Conservation (phyloP, 1,140 invertebrate genomes). For the Zaprionus inermis region DNA sequence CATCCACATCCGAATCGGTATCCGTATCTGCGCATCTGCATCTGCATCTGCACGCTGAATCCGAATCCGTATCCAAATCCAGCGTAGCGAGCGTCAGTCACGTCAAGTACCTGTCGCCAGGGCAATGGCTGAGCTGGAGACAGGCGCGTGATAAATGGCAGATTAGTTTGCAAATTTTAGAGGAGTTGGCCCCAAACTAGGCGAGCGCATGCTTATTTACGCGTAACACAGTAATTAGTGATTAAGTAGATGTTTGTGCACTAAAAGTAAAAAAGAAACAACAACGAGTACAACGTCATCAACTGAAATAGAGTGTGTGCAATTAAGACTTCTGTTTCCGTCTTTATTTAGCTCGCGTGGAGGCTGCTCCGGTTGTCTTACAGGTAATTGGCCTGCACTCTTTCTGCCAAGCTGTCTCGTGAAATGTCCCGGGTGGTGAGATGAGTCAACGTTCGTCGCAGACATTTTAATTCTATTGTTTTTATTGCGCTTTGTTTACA, state of each 20-base stretch:
- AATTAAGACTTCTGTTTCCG: conserved; percentile 7
- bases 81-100: conserved; percentile 21
- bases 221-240: conserved; percentile 74
- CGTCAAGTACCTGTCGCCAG: conserved; percentile 67
- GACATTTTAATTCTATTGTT: conserved; percentile 6
- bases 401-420: conserved; percentile 9
- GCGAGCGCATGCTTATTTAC: conserved; percentile 42
- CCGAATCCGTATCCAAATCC: conserved; percentile 14
- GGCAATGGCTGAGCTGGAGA: conserved; percentile 8
- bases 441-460: background rate
- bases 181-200: conserved; percentile 6
- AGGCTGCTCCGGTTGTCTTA: conserved; percentile 8
- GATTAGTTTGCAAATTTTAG: conserved; percentile 78
- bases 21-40: conserved; percentile 5
- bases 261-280: conserved; percentile 21
- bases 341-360: conserved; percentile 22
- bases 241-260: conserved; percentile 68
- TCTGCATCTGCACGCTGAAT: conserved; percentile 8
- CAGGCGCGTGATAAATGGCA: conserved; percentile 70
- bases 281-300: conserved; percentile 19
- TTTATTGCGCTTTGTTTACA: background rate
- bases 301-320: conserved; percentile 17
- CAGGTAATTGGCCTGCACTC: conserved; percentile 26
- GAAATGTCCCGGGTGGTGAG: conserved; percentile 7
- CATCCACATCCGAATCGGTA: conserved; percentile 10